Conservation (phyloP, 1,140 invertebrate genomes). For the Paralvinella palmiformis region DNA sequence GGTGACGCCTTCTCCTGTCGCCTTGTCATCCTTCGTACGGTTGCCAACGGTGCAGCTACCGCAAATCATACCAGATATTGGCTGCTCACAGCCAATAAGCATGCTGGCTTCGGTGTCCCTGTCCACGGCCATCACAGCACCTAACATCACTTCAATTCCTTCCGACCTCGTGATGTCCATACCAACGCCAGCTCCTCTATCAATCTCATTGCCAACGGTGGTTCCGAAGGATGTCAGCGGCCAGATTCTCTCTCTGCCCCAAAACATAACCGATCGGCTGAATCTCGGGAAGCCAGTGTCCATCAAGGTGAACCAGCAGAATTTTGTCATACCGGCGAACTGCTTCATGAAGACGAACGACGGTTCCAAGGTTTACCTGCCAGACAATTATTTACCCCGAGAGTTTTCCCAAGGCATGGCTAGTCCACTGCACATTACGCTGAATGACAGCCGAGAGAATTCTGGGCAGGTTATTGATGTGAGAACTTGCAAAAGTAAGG, state of each 20-base stretch:
- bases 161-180: no score
- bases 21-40: no score
- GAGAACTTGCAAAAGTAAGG: no score
- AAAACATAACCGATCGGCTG: background rate
- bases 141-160: background rate
- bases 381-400: conserved; percentile 14
- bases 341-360: conserved; percentile 35
- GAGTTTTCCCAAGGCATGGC: background rate
- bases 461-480: no score
- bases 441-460: no score
- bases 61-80: no score
- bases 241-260: conserved; percentile 6
- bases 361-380: conserved; percentile 37
- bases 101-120: background rate
- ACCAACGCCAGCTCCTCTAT: no score
- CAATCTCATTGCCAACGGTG: no score
- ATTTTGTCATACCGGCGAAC: conserved; percentile 35
- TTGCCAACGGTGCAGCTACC: no score
- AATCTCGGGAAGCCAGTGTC: conserved; percentile 28
- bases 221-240: background rate
- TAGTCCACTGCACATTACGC: no score
- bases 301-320: conserved; percentile 37
- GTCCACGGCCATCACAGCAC: background rate
- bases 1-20: no score
- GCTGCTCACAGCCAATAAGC: background rate